Conservation (phyloP, 1,140 invertebrate species). For the Heliconius melpomene region DNA sequence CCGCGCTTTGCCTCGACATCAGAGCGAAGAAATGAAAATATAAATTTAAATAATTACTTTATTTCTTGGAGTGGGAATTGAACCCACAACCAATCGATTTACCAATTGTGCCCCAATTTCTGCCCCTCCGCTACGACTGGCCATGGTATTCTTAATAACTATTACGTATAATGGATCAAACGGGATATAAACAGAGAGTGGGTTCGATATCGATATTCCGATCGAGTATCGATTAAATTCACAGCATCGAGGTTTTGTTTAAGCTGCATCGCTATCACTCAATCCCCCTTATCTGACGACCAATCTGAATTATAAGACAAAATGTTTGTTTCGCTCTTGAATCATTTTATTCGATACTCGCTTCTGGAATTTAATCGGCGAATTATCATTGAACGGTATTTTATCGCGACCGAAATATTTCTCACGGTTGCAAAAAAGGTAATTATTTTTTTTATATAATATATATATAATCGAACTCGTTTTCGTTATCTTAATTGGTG, state of each 20-base stretch:
- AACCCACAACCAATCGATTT: too few relatives aligned
- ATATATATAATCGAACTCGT: not conserved
- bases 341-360: conserved; percentile 42
- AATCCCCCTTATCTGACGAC: conserved; percentile 45
- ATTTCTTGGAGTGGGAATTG: too few relatives aligned
- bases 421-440: conserved; percentile 43
- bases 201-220: conserved; percentile 36
- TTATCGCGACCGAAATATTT: conserved; percentile 47
- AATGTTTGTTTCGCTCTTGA: conserved; percentile 33
- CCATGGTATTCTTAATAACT: not conserved
- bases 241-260: conserved; percentile 37
- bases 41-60: too few relatives aligned
- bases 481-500: not conserved
- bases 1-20: too few relatives aligned
- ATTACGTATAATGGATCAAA: not conserved
- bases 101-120: too few relatives aligned
- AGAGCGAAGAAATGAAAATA: too few relatives aligned
- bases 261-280: conserved; percentile 52
- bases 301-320: conserved; percentile 50
- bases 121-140: too few relatives aligned
- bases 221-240: conserved; percentile 47
- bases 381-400: conserved; percentile 54
- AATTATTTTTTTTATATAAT: not conserved
- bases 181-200: not conserved
- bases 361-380: conserved; percentile 48